Base-by-base conservation (phyloP, 1,140 invertebrate genomes). In the Drosophila ogumai region DNA sequence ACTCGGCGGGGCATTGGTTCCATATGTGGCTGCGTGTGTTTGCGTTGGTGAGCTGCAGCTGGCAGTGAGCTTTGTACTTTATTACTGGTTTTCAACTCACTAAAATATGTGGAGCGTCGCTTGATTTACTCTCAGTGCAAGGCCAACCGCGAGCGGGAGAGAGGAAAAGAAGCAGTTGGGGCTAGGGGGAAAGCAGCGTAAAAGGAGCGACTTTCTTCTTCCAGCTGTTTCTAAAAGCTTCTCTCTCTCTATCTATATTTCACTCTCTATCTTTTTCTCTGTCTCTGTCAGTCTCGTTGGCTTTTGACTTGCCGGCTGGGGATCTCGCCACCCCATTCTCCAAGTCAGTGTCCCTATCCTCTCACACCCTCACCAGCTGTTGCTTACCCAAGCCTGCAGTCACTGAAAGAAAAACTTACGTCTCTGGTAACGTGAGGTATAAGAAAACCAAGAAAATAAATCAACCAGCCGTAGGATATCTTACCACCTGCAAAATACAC, bases 71-170 rank as follows among this genome's bases (percentile, higher is more conserved):
- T 87, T 86, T 75, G 75, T 82, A 86, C 79, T 82, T 82, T 86
- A 87, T 86, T 86, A 82, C 82, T 87, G 82, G 82, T 86, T 86
- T 86, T 49, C 58, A 86, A 79, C 82, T 82, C 71, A 77, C 86
- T 86, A 79, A 86, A 87, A 86, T 86, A 86, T 87, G 75, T 86
- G 76, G 84, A 86, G 65, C 82, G 69, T 54, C 57, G 82, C 82
- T 72, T 82, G 79, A 87, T 82, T 82, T 87, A 87, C 68, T 82
- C 74, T 77, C 57, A 71, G 57, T 75, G 67, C 66, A 66, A 34
- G 60, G 66, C 56, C 56, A 55, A 59, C 9, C 31, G 31, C 56
- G 17, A 40, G 52, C 7, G 52, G 10, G 41, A 17, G 25, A 41
- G 40, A 19, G 19, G 13, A 34, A 22, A 44, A 22, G 46, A 44